These are phyloP conservation scores for Drosophila arawakana DNA, from an alignment of 1,140 invertebrate genomes.

Conservation along the genomic window DNA sequence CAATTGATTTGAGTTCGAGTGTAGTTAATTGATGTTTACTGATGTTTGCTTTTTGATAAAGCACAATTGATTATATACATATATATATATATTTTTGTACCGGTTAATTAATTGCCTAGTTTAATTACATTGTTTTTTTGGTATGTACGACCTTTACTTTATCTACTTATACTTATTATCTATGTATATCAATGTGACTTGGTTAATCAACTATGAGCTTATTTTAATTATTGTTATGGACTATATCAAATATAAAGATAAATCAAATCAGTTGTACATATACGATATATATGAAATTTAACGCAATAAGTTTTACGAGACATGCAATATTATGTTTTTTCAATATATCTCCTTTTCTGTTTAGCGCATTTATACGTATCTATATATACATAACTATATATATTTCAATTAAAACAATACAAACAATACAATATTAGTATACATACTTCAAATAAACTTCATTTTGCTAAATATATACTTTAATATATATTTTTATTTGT, in stretches of 20 bases:
- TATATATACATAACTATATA: constrained; percentile 35
- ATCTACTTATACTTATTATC: constrained; percentile 33
- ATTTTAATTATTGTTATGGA: constrained; percentile 78
- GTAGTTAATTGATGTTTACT: constrained; percentile 61
- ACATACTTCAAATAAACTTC: constrained; percentile 65
- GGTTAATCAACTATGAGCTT: constrained; percentile 67
- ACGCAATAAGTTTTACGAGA: constrained; percentile 58
- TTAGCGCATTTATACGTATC: constrained; percentile 69
- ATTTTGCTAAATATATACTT: constrained; percentile 56
- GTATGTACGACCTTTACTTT: constrained; percentile 46
- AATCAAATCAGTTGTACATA: constrained; percentile 75
- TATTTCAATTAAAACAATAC: constrained; percentile 33
- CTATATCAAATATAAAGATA: constrained; percentile 61
- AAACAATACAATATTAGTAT: constrained; percentile 63
- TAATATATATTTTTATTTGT: constrained; percentile 15
- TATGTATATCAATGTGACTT: constrained; percentile 69
- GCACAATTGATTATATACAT: constrained; percentile 40
- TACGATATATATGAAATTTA: constrained; percentile 31
- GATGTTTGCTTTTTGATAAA: constrained; percentile 56
- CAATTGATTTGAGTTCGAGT: constrained; percentile 57
- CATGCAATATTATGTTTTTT: constrained; percentile 60
- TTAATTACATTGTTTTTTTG: constrained; percentile 77
- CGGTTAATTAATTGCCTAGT: constrained; percentile 69
- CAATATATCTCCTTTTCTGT: constrained; percentile 56
- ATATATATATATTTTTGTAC: constrained; percentile 56